Evolutionary conservation across 2,888 invertebrate genomes (phyloP), one percentile per base, ranked within the genome.

Genomic region (Ditylenchus weischeri): DNA sequence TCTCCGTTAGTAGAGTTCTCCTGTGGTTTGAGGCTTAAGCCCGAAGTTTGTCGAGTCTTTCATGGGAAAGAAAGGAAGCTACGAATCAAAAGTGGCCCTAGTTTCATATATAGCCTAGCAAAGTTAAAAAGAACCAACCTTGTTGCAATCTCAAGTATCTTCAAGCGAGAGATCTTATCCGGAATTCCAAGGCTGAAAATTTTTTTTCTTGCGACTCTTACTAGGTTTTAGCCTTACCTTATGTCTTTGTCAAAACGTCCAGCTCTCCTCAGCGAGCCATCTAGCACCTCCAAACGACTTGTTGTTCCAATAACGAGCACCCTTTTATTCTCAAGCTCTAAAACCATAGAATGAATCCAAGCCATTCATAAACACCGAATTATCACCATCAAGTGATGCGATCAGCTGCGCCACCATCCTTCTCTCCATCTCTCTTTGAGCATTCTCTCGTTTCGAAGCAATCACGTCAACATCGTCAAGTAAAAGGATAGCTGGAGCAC

Each of bases 381-480:
- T 11, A 2, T 29, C 84, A 88, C 90, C 90, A 86, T 98, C 95
- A 80, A 98, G 86, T 78, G 92, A 92, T 18, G 90, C 88, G 48
- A 93, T 86, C 65, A 98, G 84, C 84, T 96, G 95, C 0, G 94
- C 89, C 10, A 96, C 94, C 84, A 98, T 92, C 70, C 96, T 86
- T 71, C 91, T 88, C 83, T 96, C 94, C 95, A 96, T 96, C 80
- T 93, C 94, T 83, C 91, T 90, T 79, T 91, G 91, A 3, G 92
- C 92, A 78, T 89, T 89, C 66, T 92, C 89, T 80, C 93, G 87
- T 83, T 92, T 91, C 7, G 90, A 91, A 47, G 92, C 91, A 58
- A 98, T 90, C n/a, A 92, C 89, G 86, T 98, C 96, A 69, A 98
- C 91, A 86, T 96, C 94, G 85, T 98, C 96, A 72, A 98, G 89